Percentiles rank a stretch among this genome's conserved stretches.
Conservation (phyloP, 2,888 invertebrate genomes). For the Teinopalpus imperialis region DNA sequence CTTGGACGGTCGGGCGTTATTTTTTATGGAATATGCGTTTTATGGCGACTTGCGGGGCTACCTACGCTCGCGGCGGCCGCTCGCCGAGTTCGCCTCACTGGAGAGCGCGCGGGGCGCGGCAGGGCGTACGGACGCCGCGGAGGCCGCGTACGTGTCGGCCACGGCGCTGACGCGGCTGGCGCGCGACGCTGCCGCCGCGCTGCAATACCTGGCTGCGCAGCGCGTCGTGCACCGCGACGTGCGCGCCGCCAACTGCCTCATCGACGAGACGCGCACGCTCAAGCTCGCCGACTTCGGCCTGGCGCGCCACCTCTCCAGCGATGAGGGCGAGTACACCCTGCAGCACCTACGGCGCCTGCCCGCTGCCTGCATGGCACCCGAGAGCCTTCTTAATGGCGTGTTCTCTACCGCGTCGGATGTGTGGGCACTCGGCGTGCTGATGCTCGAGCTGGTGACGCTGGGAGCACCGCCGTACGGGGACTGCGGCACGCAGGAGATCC, state of each 20-base stretch:
- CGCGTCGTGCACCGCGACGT: conserved; percentile 94
- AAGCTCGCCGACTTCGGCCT: conserved; percentile 92
- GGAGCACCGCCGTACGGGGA: conserved; percentile 92
- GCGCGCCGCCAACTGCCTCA: conserved; percentile 88
- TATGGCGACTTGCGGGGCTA: conserved; percentile 94
- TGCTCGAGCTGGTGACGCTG: conserved; percentile 93
- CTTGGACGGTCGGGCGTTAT: conserved; percentile 90
- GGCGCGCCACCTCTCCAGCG: conserved; percentile 86
- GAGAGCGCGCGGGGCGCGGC: conserved; percentile 87
- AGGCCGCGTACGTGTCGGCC: conserved; percentile 45
- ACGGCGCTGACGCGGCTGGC: conserved; percentile 49
- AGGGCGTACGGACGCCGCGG: conserved; percentile 81
- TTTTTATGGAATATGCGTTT: conserved; percentile 95
- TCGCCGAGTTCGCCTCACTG: conserved; percentile 85
- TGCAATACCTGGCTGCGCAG: conserved; percentile 88
- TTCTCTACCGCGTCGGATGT: conserved; percentile 93
- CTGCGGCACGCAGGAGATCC: conserved; percentile 88
- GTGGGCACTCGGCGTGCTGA: conserved; percentile 93
- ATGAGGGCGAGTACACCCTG: conserved; percentile 87
- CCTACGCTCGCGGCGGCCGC: conserved; percentile 85
- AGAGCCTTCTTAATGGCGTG: conserved; percentile 88
- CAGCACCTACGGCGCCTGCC: conserved; percentile 91
- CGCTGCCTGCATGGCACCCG: conserved; percentile 96
- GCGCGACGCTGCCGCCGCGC: conserved; percentile 83
- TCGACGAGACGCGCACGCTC: conserved; percentile 86